Percentiles rank a stretch among this genome's conserved stretches.
phyloP scores from a whole-genome alignment of 2,797 vertebrate species.

The Gymnothorax javanicus region DNA sequence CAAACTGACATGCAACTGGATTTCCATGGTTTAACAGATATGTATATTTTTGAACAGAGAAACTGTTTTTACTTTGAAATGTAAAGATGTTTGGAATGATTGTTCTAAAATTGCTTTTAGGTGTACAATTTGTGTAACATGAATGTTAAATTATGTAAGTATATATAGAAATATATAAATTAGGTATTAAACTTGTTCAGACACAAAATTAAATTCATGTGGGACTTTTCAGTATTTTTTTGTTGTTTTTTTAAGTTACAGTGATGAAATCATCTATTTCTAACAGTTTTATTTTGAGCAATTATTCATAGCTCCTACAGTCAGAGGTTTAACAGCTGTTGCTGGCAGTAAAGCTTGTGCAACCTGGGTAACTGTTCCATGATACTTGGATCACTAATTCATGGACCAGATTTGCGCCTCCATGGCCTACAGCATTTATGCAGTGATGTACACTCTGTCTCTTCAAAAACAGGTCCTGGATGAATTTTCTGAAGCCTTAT shows the following conservation, averaged over 20 bases:
- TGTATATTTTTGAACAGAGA: slow-evolving; percentile 73
- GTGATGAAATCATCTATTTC: not conserved
- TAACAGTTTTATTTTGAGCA: not conserved
- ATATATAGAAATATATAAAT: slow-evolving; percentile 56
- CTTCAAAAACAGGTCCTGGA: too few relatives aligned
- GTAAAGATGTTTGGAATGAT: slow-evolving; percentile 73
- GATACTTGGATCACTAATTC: too few relatives aligned
- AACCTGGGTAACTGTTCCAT: too few relatives aligned
- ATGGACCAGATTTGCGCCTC: too few relatives aligned
- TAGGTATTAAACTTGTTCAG: slow-evolving; percentile 46
- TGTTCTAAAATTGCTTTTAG: slow-evolving; percentile 63
- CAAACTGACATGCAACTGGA: slow-evolving; percentile 50
- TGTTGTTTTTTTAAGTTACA: slow-evolving; percentile 28
- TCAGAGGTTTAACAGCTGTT: not conserved
- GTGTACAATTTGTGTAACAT: slow-evolving; percentile 64
- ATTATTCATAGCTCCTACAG: not conserved
- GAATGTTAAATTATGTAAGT: slow-evolving; percentile 64
- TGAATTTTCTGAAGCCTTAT: too few relatives aligned
- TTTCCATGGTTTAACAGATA: slow-evolving; percentile 51
- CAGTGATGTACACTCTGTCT: too few relatives aligned
- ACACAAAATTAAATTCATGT: slow-evolving; percentile 50
- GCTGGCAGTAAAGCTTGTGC: not conserved
- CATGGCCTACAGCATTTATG: too few relatives aligned
- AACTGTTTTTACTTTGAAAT: slow-evolving; percentile 60
- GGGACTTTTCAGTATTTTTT: slow-evolving; percentile 43